A percentile compares a stretch with the other conserved stretches of the same genome.
phyloP scores from a whole-genome alignment of 2,113 vertebrate genomes.

The Pseudopipra pipra region DNA sequence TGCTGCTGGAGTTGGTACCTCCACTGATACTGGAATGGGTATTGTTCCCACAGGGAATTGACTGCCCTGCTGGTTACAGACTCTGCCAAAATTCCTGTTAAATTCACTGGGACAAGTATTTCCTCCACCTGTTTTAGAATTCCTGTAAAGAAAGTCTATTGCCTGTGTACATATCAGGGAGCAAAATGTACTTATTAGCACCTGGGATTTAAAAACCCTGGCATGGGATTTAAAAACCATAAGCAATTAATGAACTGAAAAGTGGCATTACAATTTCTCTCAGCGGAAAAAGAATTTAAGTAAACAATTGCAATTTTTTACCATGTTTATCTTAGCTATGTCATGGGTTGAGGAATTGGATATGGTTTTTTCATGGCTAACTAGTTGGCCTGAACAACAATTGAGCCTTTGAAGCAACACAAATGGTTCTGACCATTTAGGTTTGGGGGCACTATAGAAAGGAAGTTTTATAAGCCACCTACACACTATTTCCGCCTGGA shows the following conservation, averaged over 20 bases:
- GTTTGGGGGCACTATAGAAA: constrained; percentile 67
- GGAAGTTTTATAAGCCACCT: constrained; percentile 73
- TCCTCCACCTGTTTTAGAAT: not conserved
- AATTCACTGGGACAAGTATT: not conserved
- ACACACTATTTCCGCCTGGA: constrained; percentile 52
- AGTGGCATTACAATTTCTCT: constrained; percentile 9
- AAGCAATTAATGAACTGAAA: constrained; percentile 24
- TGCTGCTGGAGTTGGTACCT: not conserved
- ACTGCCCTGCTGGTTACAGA: not conserved
- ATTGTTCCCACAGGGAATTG: not conserved
- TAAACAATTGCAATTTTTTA: constrained; percentile 67
- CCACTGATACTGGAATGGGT: not conserved
- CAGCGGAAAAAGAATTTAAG: constrained; percentile 26
- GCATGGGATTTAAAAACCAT: not conserved
- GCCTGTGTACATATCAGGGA: not conserved
- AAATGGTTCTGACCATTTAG: constrained; percentile 69
- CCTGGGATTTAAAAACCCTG: not conserved
- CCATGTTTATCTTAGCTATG: constrained; percentile 54
- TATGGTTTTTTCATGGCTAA: constrained; percentile 55
- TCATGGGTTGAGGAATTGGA: constrained; percentile 50
- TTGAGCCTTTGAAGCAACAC: constrained; percentile 63
- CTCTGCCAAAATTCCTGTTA: not conserved
- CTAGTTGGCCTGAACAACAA: constrained; percentile 68
- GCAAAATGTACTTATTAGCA: not conserved
- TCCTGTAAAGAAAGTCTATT: not conserved